A percentile compares a stretch with the other conserved stretches of the same genome.
phyloP scores from a whole-genome alignment of 2,797 vertebrate genomes.

The Peromyscus nudipes region DNA sequence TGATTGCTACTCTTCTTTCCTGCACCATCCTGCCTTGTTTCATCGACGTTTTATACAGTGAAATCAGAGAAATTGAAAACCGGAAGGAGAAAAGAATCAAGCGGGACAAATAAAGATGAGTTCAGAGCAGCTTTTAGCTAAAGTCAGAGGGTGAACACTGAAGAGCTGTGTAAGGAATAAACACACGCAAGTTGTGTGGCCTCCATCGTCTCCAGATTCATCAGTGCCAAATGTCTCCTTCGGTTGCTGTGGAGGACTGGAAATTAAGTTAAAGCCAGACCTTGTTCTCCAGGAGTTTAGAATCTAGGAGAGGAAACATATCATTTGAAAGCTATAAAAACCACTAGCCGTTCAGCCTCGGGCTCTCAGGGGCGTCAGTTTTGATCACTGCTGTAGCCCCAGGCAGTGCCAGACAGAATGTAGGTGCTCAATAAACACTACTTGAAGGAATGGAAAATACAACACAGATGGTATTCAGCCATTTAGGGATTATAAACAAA shows the following conservation, averaged over 20 bases:
- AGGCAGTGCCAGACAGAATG: background rate
- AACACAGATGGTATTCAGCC: background rate
- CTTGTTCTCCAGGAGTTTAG: background rate
- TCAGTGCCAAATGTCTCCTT: background rate
- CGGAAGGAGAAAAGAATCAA: background rate
- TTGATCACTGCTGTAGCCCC: background rate
- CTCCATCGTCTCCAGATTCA: background rate
- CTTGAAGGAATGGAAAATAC: background rate
- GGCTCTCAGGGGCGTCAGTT: background rate
- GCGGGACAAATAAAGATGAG: background rate
- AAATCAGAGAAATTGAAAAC: background rate
- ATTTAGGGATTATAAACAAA: background rate
- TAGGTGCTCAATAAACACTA: background rate
- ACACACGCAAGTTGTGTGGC: accelerated
- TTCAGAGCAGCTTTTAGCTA: background rate
- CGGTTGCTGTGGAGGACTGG: background rate
- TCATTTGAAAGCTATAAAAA: background rate
- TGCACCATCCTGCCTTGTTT: background rate
- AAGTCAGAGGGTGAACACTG: background rate
- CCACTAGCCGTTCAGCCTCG: background rate
- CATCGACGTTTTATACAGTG: background rate
- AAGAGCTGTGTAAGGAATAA: background rate
- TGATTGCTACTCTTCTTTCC: background rate
- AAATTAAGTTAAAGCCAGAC: background rate
- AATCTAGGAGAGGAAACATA: background rate